These are phyloP conservation scores for Buteo buteo DNA, from an alignment of 2,113 vertebrate genomes.

Conservation along the genomic window DNA sequence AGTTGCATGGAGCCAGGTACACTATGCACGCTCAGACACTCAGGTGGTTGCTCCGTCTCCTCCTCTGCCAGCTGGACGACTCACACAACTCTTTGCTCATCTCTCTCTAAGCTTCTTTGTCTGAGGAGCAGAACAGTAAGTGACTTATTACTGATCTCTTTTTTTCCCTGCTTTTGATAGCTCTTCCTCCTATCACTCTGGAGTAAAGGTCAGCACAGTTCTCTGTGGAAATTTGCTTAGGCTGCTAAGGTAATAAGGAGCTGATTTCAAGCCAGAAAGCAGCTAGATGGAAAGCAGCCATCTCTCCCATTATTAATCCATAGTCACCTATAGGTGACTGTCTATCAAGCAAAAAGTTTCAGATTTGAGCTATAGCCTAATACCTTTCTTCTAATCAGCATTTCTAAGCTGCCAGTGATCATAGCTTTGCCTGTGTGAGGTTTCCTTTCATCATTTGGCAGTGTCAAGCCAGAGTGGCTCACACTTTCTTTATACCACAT, in stretches of 20 bases:
- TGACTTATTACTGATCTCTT: not conserved
- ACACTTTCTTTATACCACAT: not conserved
- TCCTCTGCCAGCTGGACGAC: not conserved
- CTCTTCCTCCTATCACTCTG: not conserved
- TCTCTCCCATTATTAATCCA: not conserved
- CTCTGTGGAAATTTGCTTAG: not conserved
- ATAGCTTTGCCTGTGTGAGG: not conserved
- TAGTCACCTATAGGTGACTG: not conserved
- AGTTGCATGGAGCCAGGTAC: not conserved
- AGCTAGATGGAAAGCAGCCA: not conserved
- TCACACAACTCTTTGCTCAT: not conserved
- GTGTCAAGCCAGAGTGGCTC: not conserved
- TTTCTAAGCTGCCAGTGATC: not conserved
- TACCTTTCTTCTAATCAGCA: not conserved
- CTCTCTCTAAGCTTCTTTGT: not conserved
- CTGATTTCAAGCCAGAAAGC: not conserved
- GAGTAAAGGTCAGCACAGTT: not conserved
- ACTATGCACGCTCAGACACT: not conserved
- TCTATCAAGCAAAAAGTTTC: not conserved
- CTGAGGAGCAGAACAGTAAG: not conserved
- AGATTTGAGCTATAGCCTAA: not conserved
- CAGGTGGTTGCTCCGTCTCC: not conserved
- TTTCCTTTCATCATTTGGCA: not conserved
- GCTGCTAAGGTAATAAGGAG: not conserved
- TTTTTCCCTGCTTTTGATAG: not conserved